Evolutionary conservation across 2,113 vertebrate species (phyloP), one percentile per base, ranked within the genome.

Genomic region (Lathamus discolor): DNA sequence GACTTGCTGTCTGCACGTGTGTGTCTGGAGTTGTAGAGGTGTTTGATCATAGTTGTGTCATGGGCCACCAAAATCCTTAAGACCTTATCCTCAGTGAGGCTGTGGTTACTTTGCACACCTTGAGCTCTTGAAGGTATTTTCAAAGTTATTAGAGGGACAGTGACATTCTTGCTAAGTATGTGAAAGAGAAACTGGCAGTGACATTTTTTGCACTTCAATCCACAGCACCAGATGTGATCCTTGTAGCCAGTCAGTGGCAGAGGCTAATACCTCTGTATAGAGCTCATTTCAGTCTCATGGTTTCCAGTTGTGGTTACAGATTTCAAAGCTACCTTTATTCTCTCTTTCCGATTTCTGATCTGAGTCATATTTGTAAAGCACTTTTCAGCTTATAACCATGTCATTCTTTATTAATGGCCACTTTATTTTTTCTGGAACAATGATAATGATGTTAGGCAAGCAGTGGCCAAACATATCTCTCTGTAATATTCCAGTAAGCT

Each of bases 211-310:
- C 20, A 6, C 37, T 25, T 29, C 31, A 79, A 2, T 37, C 51
- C 66, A 5, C 0, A 0, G 57, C 33, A 39, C 13, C 49, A 75
- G 37, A 11, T 31, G 3, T 0, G 1, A 49, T 43, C 48, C 43
- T 82, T 1, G 0, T 20, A 33, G 23, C 12, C 55, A 11, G 13
- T 4, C 35, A 25, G 70, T 9, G 20, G 31, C 17, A 77, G 44
- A 8, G 11, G 12, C 49, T 68, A 39, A 15, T 43, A 8, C 33
- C 17, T 76, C 39, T 44, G 3, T 22, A 9, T 2, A 43, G 27
- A 75, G 29, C 27, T 79, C 13, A 10, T 23, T 80, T 68, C 39
- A 37, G 28, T 51, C 54, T 87, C 31, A 1, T 29, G 12, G 35
- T 55, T 94, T 86, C 49, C n/a, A 49, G 13, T 7, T n/a, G 6